These are phyloP conservation scores for Metopia argyrocephala DNA, from an alignment of 2,888 invertebrate species.

Conservation along the genomic window DNA sequence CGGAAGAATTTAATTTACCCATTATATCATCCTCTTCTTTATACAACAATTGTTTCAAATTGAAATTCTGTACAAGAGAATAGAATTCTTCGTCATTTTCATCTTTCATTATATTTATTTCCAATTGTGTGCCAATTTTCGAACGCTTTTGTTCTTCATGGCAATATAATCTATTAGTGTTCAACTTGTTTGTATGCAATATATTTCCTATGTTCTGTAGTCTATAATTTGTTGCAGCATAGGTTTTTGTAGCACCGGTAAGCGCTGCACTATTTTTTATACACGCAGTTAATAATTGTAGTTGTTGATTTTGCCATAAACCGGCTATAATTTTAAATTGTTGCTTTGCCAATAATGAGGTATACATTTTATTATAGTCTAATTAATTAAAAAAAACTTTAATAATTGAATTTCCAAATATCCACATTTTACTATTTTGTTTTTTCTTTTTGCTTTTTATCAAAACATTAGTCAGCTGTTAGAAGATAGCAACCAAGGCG, in stretches of 20 bases:
- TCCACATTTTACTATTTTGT: conserved; percentile 24
- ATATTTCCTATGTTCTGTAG: background rate
- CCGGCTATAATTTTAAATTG: conserved; percentile 67
- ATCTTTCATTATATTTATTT: background rate
- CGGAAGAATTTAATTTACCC: conserved; percentile 42
- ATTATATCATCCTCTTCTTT: conserved; percentile 55
- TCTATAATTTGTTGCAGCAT: background rate
- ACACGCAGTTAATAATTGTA: conserved; percentile 60
- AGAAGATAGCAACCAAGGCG: background rate
- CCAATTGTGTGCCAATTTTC: background rate
- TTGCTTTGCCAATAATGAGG: conserved; percentile 63
- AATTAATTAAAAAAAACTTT: conserved; percentile 33
- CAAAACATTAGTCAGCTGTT: conserved; percentile 37
- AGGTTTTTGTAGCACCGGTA: background rate
- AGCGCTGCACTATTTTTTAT: conserved; percentile 54
- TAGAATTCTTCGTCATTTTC: conserved; percentile 12
- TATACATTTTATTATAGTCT: conserved; percentile 66
- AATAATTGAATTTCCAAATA: conserved; percentile 28
- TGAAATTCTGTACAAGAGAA: conserved; percentile 12
- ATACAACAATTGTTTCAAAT: conserved; percentile 55
- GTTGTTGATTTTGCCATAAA: conserved; percentile 64
- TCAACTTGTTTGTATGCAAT: background rate
- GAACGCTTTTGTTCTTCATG: background rate
- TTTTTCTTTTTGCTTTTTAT: conserved; percentile 18
- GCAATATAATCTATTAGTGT: conserved; percentile 2